Percentiles rank a stretch among this genome's conserved stretches.
phyloP scores from a whole-genome alignment of 2,888 invertebrate genomes.

The Zonitis immaculata region DNA sequence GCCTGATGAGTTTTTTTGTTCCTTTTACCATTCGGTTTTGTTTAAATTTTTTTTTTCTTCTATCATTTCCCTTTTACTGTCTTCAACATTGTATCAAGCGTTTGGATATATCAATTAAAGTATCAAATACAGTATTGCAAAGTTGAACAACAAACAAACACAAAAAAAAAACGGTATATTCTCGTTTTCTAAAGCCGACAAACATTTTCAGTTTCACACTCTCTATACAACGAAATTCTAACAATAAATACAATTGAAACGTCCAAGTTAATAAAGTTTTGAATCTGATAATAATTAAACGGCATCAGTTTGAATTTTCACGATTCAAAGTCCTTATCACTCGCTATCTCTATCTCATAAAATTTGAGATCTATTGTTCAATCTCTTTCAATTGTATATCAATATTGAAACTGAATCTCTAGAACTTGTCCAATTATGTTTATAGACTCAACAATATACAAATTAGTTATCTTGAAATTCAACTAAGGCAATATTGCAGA shows the following conservation, averaged over 20 bases:
- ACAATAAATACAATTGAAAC: neutral
- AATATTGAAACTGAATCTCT: no score
- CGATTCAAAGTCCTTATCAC: no score
- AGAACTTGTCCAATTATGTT: no score
- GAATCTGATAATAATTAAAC: slow-evolving; percentile 23
- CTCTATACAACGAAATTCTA: no score
- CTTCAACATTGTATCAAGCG: no score
- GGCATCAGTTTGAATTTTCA: slow-evolving; percentile 27
- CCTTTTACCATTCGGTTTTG: neutral
- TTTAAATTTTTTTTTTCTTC: neutral
- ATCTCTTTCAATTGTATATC: no score
- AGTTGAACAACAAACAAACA: neutral
- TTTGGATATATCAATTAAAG: neutral
- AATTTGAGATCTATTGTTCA: no score
- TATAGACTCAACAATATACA: no score
- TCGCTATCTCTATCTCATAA: no score
- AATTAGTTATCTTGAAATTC: no score
- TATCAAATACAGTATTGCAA: neutral
- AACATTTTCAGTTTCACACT: neutral
- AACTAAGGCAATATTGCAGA: neutral
- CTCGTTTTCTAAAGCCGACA: neutral
- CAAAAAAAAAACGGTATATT: neutral
- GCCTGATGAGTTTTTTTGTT: neutral
- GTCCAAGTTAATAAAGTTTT: slow-evolving; percentile 26
- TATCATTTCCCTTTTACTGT: no score